Conservation (phyloP, 2,113 vertebrate species). For the Piaya cayana region DNA sequence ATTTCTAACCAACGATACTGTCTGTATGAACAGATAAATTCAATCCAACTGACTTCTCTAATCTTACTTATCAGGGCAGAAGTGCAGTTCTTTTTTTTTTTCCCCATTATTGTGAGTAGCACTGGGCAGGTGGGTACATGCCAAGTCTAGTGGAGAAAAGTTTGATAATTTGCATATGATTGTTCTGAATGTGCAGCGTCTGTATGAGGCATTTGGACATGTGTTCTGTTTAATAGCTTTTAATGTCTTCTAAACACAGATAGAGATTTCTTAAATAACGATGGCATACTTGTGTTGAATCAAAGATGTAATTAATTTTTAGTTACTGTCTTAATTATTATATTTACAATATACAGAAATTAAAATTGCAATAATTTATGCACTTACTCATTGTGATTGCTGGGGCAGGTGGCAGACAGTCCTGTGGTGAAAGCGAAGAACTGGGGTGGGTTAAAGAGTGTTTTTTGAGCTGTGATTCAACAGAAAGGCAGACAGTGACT, state of each 20-base stretch:
- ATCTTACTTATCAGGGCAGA: background rate
- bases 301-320: background rate
- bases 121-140: background rate
- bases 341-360: background rate
- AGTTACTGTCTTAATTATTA: background rate
- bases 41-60: background rate
- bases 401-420: background rate
- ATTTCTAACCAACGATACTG: background rate
- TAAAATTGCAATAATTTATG: background rate
- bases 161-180: background rate
- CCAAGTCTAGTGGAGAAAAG: background rate
- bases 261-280: background rate
- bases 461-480: background rate
- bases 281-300: background rate
- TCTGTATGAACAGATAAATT: background rate
- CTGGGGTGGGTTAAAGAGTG: background rate
- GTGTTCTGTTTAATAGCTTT: background rate
- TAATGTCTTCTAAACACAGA: background rate
- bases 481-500: background rate
- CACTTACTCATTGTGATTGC: background rate
- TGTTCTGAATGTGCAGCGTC: background rate
- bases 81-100: background rate
- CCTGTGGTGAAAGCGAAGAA: background rate
- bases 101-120: background rate
- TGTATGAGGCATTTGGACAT: background rate